These are phyloP conservation scores for Mesocentrotus franciscanus DNA, from an alignment of 53 echinoderm and acorn worm species.

Conservation along the genomic window DNA sequence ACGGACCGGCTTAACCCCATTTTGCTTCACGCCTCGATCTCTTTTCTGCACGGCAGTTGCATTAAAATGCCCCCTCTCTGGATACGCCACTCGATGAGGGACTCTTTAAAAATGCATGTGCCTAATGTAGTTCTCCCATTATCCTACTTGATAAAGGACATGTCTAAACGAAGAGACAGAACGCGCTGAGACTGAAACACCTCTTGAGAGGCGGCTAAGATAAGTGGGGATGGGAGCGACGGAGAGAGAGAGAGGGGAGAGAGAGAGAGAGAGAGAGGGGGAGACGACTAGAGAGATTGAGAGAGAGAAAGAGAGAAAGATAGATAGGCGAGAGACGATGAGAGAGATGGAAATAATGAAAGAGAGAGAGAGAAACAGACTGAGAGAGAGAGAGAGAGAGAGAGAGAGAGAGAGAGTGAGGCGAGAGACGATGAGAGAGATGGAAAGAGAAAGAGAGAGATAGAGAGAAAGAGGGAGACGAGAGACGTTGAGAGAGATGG, in stretches of 20 bases:
- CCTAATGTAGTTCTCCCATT: constrained; percentile 53
- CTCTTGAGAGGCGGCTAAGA: not conserved
- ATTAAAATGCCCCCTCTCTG: not conserved
- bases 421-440: too few species aligned
- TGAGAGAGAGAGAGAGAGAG: not conserved
- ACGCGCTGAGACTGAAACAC: not conserved
- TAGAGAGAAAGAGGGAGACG: too few species aligned
- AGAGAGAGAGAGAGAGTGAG: not conserved
- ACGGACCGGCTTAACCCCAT: too few species aligned
- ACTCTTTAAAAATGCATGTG: constrained; percentile 33
- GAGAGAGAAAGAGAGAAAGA: not conserved
- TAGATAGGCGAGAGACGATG: not conserved
- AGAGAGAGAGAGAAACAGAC: not conserved
- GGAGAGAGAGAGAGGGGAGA: not conserved
- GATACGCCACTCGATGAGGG: not conserved
- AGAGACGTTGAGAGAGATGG: too few species aligned
- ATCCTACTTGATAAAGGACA: constrained; percentile 52
- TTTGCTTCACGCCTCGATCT: too few species aligned
- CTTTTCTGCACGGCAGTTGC: not conserved
- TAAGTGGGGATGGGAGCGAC: constrained; percentile 33
- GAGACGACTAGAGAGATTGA: not conserved
- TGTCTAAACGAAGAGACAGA: constrained; percentile 29
- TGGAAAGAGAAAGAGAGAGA: too few species aligned
- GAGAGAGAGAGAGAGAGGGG: not conserved
- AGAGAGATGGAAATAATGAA: not conserved